Evolutionary conservation across 2,113 vertebrate species (phyloP), one percentile per base, ranked within the genome.

Genomic region (Cisticola juncidis): DNA sequence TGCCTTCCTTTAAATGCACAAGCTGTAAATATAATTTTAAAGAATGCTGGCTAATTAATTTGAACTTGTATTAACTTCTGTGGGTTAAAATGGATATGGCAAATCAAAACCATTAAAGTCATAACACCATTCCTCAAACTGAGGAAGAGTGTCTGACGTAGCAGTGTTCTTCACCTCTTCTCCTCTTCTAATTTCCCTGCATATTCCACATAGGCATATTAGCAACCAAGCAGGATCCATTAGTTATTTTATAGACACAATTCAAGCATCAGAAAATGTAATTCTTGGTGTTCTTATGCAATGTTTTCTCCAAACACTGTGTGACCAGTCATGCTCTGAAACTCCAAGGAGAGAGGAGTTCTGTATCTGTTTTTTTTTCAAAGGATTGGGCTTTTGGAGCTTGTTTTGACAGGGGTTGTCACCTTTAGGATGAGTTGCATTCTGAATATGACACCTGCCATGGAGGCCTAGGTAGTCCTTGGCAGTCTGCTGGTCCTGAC

Each of bases 1-100:
- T 96, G 91, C 78, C 74, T 95, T 95, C 56, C 66, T 95, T 97
- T 94, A 95, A 94, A 88, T 92, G 90, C 77, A 91, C 70, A 82
- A 92, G 88, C 72, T 86, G 78, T 92, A 95, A 96, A 96, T 96
- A 95, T 31, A 2, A 50, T 57, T 89, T 93, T 88, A 88, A 95
- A 95, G 78, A 58, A 74, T 18, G 17, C 73, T 85, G 77, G 40
- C 78, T 88, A 93, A 95, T 96, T 92, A 92, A 95, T 95, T 95
- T 95, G 81, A 91, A 94, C 81, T 81, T 5, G 7, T 88, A 90
- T 92, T 93, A 96, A 91, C 60, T 81, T 92, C 58, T 78, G 0
- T 78, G 64, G 8, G 8, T 94, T 85, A 38, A 81, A 95, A 94
- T 94, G 80, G 87, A 68, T 92, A 93, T 73, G 78, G 70, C 69